Evolutionary conservation across 2,113 vertebrate genomes (phyloP).

Genomic region (Brachypteracias leptosomus): DNA sequence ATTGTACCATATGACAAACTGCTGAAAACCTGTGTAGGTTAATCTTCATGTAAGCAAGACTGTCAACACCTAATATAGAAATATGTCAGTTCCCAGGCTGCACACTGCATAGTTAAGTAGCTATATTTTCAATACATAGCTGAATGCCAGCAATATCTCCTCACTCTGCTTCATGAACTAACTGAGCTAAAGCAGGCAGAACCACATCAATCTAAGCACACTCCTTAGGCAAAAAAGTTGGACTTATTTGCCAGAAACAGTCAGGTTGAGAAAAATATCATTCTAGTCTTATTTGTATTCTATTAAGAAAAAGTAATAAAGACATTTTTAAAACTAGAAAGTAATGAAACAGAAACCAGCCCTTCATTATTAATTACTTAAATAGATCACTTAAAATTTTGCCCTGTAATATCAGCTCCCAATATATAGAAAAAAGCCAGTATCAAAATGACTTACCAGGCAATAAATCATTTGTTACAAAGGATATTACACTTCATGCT

Average conservation of each 20-base stretch:
- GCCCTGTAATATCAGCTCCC: neutral
- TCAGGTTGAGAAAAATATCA: neutral
- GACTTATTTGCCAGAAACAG: neutral
- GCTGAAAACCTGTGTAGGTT: slow-evolving; percentile 46
- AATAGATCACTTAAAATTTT: neutral
- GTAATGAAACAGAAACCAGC: neutral
- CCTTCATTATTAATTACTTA: neutral
- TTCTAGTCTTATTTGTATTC: neutral
- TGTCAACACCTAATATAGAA: slow-evolving; percentile 54
- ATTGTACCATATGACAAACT: slow-evolving; percentile 51
- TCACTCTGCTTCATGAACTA: neutral
- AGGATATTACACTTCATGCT: neutral
- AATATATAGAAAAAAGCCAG: neutral
- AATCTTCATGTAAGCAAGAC: slow-evolving; percentile 60
- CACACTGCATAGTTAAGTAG: neutral
- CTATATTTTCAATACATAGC: neutral
- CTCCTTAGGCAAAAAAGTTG: neutral
- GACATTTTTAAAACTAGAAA: neutral
- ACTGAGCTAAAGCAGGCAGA: slow-evolving; percentile 38
- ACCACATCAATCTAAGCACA: neutral
- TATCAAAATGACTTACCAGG: neutral
- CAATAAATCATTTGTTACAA: neutral
- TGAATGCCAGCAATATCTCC: slow-evolving; percentile 34
- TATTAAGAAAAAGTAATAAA: slow-evolving; percentile 1
- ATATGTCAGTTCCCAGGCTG: neutral